Evolutionary conservation across 2,888 invertebrate species (phyloP).

Genomic region (Pristionchus entomophagus): DNA sequence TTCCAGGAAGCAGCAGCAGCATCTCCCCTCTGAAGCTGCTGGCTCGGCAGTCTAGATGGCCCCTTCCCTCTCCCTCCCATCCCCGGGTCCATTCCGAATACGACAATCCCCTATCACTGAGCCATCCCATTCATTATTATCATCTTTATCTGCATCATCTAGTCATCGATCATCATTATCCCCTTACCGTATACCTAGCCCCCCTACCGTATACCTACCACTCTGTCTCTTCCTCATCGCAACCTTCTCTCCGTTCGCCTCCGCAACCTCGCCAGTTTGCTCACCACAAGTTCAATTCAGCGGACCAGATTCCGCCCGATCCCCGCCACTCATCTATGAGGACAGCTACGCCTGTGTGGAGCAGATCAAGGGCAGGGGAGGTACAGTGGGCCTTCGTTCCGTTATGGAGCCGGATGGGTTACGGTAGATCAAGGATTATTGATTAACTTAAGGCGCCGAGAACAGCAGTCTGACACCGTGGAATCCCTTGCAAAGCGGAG

Average conservation of each 20-base stretch:
- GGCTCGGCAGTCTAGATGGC: slow-evolving; percentile 22
- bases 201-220: neutral
- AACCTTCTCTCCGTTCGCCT: neutral
- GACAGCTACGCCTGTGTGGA: slow-evolving; percentile 31
- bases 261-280: neutral
- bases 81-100: slow-evolving; percentile 32
- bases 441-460: slow-evolving; percentile 6
- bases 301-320: neutral
- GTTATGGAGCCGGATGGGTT: no score
- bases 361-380: slow-evolving; percentile 13
- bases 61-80: neutral
- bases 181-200: neutral
- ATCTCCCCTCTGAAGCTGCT: neutral
- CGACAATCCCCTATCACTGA: slow-evolving; percentile 36
- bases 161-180: neutral
- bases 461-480: slow-evolving; percentile 40
- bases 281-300: neutral
- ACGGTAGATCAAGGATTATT: neutral
- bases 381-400: neutral
- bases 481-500: slow-evolving; percentile 45
- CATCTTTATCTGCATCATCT: slow-evolving; percentile 2
- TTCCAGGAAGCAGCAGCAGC: slow-evolving; percentile 28
- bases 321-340: neutral
- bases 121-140: neutral
- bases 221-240: slow-evolving; percentile 11